Conservation (phyloP, 2,113 vertebrate species). For the Myotis yumanensis region DNA sequence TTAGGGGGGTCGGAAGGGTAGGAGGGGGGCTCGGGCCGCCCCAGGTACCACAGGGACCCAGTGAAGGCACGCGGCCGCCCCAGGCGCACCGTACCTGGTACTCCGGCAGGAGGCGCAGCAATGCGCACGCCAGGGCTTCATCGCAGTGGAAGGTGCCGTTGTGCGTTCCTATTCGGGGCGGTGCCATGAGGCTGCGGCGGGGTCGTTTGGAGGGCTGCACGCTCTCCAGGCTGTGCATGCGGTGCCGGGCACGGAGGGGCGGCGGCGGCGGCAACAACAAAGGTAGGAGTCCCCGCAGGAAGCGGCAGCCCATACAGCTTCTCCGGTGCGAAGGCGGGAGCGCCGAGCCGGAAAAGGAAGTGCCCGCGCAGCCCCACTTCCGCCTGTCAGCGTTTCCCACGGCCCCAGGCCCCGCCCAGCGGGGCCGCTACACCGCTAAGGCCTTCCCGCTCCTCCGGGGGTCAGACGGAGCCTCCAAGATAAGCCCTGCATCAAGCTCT, state of each 20-base stretch:
- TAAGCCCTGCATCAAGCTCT: too few relatives aligned
- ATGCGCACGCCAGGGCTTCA: constrained; percentile 92
- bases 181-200: constrained; percentile 44
- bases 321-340: fast-evolving
- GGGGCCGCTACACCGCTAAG: fast-evolving
- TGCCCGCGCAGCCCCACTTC: background rate
- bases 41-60: fast-evolving
- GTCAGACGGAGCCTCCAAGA: too few relatives aligned
- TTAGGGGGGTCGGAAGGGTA: fast-evolving
- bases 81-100: constrained; percentile 85
- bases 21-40: fast-evolving
- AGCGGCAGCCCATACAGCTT: background rate
- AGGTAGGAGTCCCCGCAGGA: fast-evolving
- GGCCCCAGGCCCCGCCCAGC: background rate
- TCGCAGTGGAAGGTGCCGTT: constrained; percentile 96
- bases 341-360: constrained; percentile 43
- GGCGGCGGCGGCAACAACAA: background rate
- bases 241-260: fast-evolving
- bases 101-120: constrained; percentile 91
- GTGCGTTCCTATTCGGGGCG: constrained; percentile 91
- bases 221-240: background rate
- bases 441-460: background rate
- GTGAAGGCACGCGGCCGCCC: fast-evolving
- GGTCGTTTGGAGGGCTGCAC: constrained; percentile 8
- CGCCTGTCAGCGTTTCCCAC: background rate